Evolutionary conservation across 2,797 vertebrate species (phyloP).

Genomic region (Peromyscus attwateri): DNA sequence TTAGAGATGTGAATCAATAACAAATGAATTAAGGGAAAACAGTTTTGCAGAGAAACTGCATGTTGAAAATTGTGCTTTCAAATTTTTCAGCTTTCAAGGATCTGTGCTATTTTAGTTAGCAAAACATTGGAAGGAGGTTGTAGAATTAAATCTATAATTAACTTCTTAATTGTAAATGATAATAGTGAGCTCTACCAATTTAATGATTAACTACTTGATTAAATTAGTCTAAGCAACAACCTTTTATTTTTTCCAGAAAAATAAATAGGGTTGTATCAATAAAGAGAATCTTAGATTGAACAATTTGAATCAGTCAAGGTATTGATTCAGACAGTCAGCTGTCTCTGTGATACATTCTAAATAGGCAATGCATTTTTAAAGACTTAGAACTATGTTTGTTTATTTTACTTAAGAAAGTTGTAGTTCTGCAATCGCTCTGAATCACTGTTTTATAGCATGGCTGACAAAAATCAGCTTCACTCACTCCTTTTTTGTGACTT

Average conservation of each 20-base stretch:
- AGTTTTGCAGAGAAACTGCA: not conserved
- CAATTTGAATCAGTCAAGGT: not conserved
- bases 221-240: not conserved
- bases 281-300: not conserved
- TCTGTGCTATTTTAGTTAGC: not conserved
- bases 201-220: not conserved
- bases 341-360: not conserved
- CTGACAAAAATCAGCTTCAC: not conserved
- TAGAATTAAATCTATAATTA: not conserved
- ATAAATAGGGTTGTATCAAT: not conserved
- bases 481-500: not conserved
- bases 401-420: not conserved
- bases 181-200: not conserved
- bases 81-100: not conserved
- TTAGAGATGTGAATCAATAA: not conserved
- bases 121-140: not conserved
- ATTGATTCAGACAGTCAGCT: not conserved
- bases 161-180: not conserved
- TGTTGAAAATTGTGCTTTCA: not conserved
- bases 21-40: not conserved
- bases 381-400: not conserved
- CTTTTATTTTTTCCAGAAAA: not conserved
- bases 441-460: not conserved
- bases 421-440: not conserved
- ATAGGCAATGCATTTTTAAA: not conserved